Base-by-base conservation (phyloP, 2,888 invertebrate species). In the Metallyticus violacea region DNA sequence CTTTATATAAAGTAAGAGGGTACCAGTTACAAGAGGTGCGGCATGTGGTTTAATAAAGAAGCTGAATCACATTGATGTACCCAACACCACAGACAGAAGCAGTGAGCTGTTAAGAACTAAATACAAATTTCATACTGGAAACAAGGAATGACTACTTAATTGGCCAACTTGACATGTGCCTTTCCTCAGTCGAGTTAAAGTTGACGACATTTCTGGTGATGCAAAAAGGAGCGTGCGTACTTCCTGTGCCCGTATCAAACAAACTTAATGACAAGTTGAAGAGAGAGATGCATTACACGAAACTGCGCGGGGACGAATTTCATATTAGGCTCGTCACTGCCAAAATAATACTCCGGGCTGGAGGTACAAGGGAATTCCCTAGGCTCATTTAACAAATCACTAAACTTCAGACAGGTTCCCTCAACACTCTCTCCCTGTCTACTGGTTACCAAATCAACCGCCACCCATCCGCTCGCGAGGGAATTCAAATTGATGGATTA, bases 401-500 rank as follows among this genome's bases (percentile, higher is more conserved):
- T 86, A 79, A 86, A 86, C 83, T 86, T 86, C 27, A 82, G 86
- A 82, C 81, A 86, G 78, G 78, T 77, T 26, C 26, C 79, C 85
- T 28, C 77, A 22, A 7, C 40, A 4, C 40, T 27, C 26, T 7
- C 40, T 81, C 29, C 30, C 26, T 30, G 22, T 25, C 40, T 15
- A 26, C 81, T 86, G 86, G 81, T 86, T 86, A 81, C 30, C 77
- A 81, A 81, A 27, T 80, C 25, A 40, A 27, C 76, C 62, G 82
- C 62, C 82, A 76, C 86, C 77, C 22, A 76, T 28, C 40, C 81
- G 77, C n/a, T 27, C 83, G n/a, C 76, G 9, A 77, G 78, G 86
- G 82, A 79, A 78, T 86, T 86, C 87, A 87, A 87, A 87, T 87
- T 87, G 87, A 87, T 87, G 87, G 87, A 87, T 87, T 87, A 87